phyloP scores from a whole-genome alignment of 2,113 vertebrate species.

The Heliornis fulica region DNA sequence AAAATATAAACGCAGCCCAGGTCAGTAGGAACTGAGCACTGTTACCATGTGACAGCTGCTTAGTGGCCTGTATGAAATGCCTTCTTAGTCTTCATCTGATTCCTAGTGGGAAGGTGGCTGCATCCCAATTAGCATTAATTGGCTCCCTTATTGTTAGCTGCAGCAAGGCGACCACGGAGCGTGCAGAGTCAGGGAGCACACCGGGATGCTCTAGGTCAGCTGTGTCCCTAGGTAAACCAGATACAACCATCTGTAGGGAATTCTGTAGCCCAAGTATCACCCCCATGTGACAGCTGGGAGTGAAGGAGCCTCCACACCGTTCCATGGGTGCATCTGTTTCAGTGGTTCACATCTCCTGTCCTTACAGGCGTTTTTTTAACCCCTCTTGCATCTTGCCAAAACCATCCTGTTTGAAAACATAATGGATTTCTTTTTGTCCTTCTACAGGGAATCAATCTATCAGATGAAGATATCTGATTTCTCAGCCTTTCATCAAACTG shows the following conservation, averaged over 20 bases:
- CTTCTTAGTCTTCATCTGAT: background rate
- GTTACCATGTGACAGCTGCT: slow-evolving; percentile 25
- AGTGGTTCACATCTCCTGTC: background rate
- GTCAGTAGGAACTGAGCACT: background rate
- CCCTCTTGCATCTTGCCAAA: background rate
- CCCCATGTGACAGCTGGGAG: background rate
- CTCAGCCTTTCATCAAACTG: background rate
- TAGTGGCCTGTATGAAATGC: background rate
- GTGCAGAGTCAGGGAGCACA: rapidly evolving
- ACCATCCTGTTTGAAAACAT: background rate
- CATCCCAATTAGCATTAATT: slow-evolving; percentile 30
- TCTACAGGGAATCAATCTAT: background rate
- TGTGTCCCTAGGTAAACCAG: background rate
- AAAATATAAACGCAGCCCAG: slow-evolving; percentile 14
- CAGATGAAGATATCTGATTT: background rate
- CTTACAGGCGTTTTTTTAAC: background rate
- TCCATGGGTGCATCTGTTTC: background rate
- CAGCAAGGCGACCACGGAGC: background rate
- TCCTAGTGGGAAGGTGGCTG: background rate
- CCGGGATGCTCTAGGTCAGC: background rate
- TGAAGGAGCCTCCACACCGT: background rate
- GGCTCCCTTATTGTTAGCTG: background rate
- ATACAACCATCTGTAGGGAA: too few species aligned
- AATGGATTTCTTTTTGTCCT: background rate
- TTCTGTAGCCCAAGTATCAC: too few species aligned